phyloP scores from a whole-genome alignment of 1,140 invertebrate genomes.

The Scaptodrosophila lebanonensis region DNA sequence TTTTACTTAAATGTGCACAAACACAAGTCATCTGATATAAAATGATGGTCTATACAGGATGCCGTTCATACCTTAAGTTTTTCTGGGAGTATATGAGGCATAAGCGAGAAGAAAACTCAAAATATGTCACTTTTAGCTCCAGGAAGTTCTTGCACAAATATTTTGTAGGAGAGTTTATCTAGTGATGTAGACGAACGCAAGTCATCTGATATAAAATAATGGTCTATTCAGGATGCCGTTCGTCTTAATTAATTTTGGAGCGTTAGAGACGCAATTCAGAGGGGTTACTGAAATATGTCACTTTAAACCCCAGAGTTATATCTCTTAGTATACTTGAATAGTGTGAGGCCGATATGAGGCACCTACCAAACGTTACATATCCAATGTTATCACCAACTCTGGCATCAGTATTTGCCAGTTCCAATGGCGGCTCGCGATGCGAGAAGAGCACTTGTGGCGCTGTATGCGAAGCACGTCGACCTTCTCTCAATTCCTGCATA shows the following conservation, averaged over 20 bases:
- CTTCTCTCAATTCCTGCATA: conserved; percentile 99
- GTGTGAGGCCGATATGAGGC: neutral
- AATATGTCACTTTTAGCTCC: conserved; percentile 56
- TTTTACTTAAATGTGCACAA: conserved; percentile 11
- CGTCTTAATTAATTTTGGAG: conserved; percentile 31
- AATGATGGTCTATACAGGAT: conserved; percentile 35
- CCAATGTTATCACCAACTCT: conserved; percentile 97
- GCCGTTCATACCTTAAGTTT: conserved; percentile 18
- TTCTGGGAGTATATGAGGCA: conserved; percentile 54
- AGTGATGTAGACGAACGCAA: conserved; percentile 22
- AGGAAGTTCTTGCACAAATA: too few species aligned
- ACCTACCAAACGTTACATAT: conserved; percentile 98
- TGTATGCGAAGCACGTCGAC: conserved; percentile 96
- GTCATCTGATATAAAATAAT: conserved; percentile 27
- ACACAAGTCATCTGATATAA: conserved; percentile 36
- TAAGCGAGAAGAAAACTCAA: neutral
- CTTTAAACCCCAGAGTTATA: conserved; percentile 15
- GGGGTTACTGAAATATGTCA: conserved; percentile 15
- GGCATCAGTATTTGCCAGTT: conserved; percentile 95
- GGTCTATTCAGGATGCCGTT: conserved; percentile 38
- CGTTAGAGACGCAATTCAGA: conserved; percentile 34
- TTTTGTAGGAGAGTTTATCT: neutral
- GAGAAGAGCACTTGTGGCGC: conserved; percentile 94
- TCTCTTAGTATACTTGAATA: neutral
- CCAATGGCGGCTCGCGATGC: conserved; percentile 96